Evolutionary conservation across 2,113 vertebrate species (phyloP), one percentile per base, ranked within the genome.

Genomic region (Puma concolor): DNA sequence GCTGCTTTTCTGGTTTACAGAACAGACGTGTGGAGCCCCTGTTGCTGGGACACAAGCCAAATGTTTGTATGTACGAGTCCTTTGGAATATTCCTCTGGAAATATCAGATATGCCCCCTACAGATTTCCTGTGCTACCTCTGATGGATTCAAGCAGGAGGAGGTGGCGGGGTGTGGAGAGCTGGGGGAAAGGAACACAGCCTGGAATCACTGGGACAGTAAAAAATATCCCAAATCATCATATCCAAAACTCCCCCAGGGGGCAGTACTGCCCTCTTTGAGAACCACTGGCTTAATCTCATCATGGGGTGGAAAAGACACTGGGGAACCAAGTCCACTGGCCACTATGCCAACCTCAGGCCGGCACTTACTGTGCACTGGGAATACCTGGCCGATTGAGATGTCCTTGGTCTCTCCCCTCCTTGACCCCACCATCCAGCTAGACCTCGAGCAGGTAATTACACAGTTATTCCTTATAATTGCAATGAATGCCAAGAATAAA

Each of bases 251-350:
- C 5, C 90, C 92, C 50, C 29, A 97, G 97, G 82, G 96, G 97
- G 98, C 96, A 96, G 84, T 95, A 82, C 19, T 76, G 15, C 50
- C 63, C 41, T 95, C 74, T 83, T 82, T 50, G 64, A 96, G 87
- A 95, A 87, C 33, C 15, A 3, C 15, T 31, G n/a, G 4, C 36
- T 85, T 44, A 41, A 48, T 7, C 27, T 85, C 8, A 31, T 60
- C 10, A 4, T 1, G 1, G 15, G 44, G 27, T 41, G n/a, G 60
- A 87, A 74, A 23, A 54, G 21, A 67, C 25, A 48, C 50, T 23
- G 2, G 27, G 15, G n/a, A 88, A 57, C 31, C 50, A 36, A 12
- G 54, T 23, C 12, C 48, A 67, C 0, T 0, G 54, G 64, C 44
- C 29, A 25, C 5, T 14, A 9, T 0, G 8, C 7, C 5, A 57